A percentile compares a stretch with the other conserved stretches of the same genome.
phyloP scores from a whole-genome alignment of 2,888 invertebrate genomes.

The Yponomeuta sedellus region DNA sequence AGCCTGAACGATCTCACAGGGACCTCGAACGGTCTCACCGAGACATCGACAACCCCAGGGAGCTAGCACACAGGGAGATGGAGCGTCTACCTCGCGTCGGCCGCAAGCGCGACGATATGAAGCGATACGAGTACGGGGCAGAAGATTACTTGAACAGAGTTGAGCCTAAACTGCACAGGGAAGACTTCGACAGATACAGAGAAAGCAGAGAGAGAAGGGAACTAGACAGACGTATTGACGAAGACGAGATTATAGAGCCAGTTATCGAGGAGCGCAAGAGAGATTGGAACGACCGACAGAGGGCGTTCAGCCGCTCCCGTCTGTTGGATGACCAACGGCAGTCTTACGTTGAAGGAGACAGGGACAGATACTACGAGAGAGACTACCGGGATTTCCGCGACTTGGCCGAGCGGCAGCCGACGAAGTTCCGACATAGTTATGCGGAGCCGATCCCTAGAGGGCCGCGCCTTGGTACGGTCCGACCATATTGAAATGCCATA shows the following conservation, averaged over 20 bases:
- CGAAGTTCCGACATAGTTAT: constrained; percentile 79
- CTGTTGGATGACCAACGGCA: constrained; percentile 64
- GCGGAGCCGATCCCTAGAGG: constrained; percentile 79
- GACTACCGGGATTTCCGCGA: constrained; percentile 66
- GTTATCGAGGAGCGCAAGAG: constrained; percentile 60
- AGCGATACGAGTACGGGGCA: constrained; percentile 62
- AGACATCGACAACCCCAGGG: constrained; percentile 51
- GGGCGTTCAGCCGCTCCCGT: constrained; percentile 68
- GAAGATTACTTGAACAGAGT: constrained; percentile 63
- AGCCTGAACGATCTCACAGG: constrained; percentile 16
- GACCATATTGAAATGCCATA: constrained; percentile 73
- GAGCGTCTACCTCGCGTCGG: constrained; percentile 66
- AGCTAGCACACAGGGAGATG: constrained; percentile 55
- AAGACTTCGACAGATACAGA: constrained; percentile 44
- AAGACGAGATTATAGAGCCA: constrained; percentile 67
- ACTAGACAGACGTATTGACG: constrained; percentile 62
- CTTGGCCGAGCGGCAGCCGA: constrained; percentile 56
- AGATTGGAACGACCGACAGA: constrained; percentile 63
- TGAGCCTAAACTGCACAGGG: constrained; percentile 56
- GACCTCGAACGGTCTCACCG: constrained; percentile 12
- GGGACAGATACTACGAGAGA: constrained; percentile 61
- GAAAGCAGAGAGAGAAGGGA: constrained; percentile 62
- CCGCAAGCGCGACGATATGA: constrained; percentile 60
- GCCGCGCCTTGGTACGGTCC: constrained; percentile 65
- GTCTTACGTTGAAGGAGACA: constrained; percentile 59